Evolutionary conservation across 1,140 invertebrate genomes (phyloP).

Genomic region (Brachionus manjavacas): DNA sequence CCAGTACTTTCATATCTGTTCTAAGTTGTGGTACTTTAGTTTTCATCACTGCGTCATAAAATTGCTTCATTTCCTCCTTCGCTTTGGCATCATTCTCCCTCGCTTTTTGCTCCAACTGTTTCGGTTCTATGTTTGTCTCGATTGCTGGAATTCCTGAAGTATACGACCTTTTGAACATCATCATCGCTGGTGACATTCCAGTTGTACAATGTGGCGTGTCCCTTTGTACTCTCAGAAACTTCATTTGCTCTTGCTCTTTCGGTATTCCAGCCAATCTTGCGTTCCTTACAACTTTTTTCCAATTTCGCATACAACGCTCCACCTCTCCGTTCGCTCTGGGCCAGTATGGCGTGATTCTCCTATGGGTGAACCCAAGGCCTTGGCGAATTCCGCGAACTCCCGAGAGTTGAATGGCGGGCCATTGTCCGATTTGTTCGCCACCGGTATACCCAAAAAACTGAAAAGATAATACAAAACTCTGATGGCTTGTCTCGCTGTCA

Average conservation of each 20-base stretch:
- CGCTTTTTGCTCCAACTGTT: background rate
- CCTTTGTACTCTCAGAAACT: background rate
- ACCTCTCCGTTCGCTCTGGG: background rate
- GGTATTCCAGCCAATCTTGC: background rate
- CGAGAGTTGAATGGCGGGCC: background rate
- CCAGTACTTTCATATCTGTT: background rate
- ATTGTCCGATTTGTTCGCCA: background rate
- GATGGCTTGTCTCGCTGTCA: background rate
- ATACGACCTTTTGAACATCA: background rate
- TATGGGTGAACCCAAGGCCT: background rate
- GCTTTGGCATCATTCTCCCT: background rate
- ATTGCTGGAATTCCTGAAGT: background rate
- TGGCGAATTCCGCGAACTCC: background rate
- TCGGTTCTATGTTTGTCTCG: background rate
- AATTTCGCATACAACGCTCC: background rate
- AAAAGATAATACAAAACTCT: background rate
- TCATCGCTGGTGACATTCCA: background rate
- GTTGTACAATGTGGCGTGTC: background rate
- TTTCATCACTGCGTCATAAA: background rate
- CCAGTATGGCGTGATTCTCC: background rate
- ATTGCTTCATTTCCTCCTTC: background rate
- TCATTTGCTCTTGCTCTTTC: background rate
- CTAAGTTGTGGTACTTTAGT: background rate
- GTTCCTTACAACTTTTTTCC: background rate
- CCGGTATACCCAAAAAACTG: background rate